A percentile compares a stretch with the other conserved stretches of the same genome.
phyloP scores from a whole-genome alignment of 2,797 vertebrate genomes.

The Poeciliopsis presidionis region DNA sequence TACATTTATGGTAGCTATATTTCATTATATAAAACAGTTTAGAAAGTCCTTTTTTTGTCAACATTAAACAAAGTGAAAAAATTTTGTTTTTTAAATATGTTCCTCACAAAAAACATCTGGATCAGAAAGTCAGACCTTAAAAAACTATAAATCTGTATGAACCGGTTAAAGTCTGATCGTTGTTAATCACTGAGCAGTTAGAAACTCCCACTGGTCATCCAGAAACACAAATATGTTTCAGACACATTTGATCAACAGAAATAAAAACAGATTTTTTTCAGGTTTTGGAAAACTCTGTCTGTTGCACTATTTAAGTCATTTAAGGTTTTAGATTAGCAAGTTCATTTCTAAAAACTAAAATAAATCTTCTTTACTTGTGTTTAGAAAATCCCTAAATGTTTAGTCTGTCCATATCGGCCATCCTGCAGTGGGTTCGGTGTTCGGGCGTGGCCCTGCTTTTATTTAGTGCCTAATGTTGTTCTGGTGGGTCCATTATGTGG shows the following conservation, averaged over 20 bases:
- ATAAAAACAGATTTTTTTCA: not conserved
- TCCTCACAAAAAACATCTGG: not conserved
- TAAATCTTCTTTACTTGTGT: not conserved
- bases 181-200: not conserved
- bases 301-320: not conserved
- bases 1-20: too few species aligned
- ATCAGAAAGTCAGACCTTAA: not conserved
- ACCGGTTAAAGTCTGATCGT: not conserved
- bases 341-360: not conserved
- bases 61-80: not conserved
- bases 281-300: not conserved
- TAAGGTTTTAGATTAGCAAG: not conserved
- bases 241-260: not conserved
- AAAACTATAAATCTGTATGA: not conserved
- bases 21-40: too few species aligned
- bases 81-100: not conserved
- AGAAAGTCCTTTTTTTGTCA: not conserved
- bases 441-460: constrained; percentile 19
- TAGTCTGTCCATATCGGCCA: not conserved
- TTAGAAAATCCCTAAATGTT: not conserved
- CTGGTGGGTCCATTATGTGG: constrained; percentile 36
- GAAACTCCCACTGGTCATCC: not conserved
- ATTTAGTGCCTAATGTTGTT: constrained; percentile 11
- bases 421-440: not conserved
- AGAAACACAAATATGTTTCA: not conserved